These are phyloP conservation scores for Polypterus bichir DNA, from an alignment of 2,113 vertebrate species.

Conservation along the genomic window DNA sequence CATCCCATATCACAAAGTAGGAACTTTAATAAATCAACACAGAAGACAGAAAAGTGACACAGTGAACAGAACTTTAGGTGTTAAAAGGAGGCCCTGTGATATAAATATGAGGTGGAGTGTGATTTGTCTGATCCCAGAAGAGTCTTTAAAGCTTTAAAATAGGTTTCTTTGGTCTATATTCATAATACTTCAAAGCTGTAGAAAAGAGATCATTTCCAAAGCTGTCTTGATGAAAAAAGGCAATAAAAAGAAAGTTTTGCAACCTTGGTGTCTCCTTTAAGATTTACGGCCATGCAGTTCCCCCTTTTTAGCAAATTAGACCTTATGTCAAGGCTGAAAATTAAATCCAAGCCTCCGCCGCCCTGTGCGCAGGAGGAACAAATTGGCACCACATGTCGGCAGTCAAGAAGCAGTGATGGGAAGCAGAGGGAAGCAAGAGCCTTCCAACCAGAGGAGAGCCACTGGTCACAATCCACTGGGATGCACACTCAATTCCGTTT, in stretches of 20 bases:
- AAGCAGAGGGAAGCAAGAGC: slow-evolving; percentile 40
- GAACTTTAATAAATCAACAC: too few species aligned
- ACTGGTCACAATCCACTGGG: slow-evolving; percentile 36
- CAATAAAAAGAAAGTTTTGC: slow-evolving; percentile 21
- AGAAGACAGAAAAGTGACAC: not conserved
- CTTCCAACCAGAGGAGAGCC: slow-evolving; percentile 41
- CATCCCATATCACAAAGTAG: too few species aligned
- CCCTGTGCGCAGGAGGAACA: slow-evolving; percentile 48
- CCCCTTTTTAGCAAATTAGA: slow-evolving; percentile 56
- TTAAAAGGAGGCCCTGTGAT: not conserved
- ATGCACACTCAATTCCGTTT: slow-evolving; percentile 46
- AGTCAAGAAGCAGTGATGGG: slow-evolving; percentile 44
- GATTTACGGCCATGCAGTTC: slow-evolving; percentile 50
- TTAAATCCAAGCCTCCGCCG: slow-evolving; percentile 48
- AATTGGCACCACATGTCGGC: slow-evolving; percentile 53
- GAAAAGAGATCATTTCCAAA: not conserved
- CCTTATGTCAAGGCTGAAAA: slow-evolving; percentile 51
- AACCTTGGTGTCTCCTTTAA: slow-evolving; percentile 45
- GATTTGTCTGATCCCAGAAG: not conserved
- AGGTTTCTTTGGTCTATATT: not conserved
- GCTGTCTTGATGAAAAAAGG: slow-evolving; percentile 6
- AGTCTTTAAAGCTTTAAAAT: not conserved
- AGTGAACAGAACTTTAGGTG: not conserved
- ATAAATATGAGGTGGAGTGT: not conserved
- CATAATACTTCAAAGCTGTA: slow-evolving; percentile 2